A percentile compares a stretch with the other conserved stretches of the same genome.
These are phyloP conservation scores for Hemitrygon akajei DNA, from an alignment of 2,797 vertebrate genomes.

Conservation along the genomic window DNA sequence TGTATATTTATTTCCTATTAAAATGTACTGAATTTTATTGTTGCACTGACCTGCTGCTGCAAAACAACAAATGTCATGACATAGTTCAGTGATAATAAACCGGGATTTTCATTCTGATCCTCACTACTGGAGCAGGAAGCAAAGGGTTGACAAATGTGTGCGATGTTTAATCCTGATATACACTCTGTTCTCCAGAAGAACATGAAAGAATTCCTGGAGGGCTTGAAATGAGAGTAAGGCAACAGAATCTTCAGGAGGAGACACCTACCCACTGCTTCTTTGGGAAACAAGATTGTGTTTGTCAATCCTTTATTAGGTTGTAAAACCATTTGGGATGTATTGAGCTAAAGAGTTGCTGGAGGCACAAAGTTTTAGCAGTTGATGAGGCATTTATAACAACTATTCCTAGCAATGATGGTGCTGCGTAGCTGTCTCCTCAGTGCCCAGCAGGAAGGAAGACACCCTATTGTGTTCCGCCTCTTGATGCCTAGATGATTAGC, in stretches of 20 bases:
- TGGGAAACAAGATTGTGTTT: constrained; percentile 11
- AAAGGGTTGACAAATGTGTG: background rate
- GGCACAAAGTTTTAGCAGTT: background rate
- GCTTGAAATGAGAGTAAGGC: background rate
- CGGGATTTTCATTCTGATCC: too few relatives aligned
- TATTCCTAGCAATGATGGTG: background rate
- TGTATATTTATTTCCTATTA: too few relatives aligned
- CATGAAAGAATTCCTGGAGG: background rate
- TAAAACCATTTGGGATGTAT: background rate
- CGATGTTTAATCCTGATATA: too few relatives aligned
- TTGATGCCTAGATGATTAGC: background rate
- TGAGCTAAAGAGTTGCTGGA: background rate
- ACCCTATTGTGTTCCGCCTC: background rate
- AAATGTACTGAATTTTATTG: too few relatives aligned
- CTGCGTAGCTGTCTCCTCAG: background rate
- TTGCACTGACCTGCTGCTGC: too few relatives aligned
- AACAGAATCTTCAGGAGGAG: background rate
- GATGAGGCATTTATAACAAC: constrained; percentile 1
- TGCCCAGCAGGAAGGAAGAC: background rate
- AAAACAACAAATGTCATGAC: too few relatives aligned
- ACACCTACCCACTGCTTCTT: background rate
- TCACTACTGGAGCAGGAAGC: background rate
- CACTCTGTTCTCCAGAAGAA: background rate
- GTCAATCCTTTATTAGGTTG: background rate
- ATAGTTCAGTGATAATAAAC: too few relatives aligned